Evolutionary conservation across 1,140 invertebrate species (phyloP).

Genomic region (Tetragnatha versicolor): DNA sequence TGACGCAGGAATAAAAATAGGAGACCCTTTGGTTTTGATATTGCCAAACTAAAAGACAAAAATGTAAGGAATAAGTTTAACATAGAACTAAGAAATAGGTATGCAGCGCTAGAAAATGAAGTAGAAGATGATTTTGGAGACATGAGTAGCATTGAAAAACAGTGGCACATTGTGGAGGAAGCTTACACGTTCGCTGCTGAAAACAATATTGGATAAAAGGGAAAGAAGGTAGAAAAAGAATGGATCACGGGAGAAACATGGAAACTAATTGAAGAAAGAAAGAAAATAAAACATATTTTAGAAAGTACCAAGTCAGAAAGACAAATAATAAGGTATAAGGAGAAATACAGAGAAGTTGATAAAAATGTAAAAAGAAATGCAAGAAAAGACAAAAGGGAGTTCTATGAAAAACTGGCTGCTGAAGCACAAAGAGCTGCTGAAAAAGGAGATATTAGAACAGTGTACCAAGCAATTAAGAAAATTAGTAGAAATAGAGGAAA

Average conservation of each 20-base stretch:
- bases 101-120: background rate
- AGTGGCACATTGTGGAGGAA: background rate
- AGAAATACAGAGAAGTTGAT: background rate
- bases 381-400: slow-evolving; percentile 5
- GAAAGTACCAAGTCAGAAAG: slow-evolving; percentile 4
- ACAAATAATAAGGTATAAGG: background rate
- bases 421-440: background rate
- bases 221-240: background rate
- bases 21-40: background rate
- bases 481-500: background rate
- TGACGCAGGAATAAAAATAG: slow-evolving; percentile 1
- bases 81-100: slow-evolving; percentile 2
- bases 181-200: background rate
- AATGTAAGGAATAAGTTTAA: background rate
- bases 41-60: slow-evolving; percentile 12
- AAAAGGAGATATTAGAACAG: background rate
- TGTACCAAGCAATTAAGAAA: background rate
- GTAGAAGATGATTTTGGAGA: background rate
- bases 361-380: background rate
- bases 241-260: slow-evolving; percentile 1
- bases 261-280: slow-evolving; percentile 6
- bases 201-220: background rate
- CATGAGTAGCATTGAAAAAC: background rate
- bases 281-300: background rate
- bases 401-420: background rate